Evolutionary conservation across 2,797 vertebrate genomes (phyloP), one percentile per base, ranked within the genome.

Genomic region (Crocidura indochinensis): DNA sequence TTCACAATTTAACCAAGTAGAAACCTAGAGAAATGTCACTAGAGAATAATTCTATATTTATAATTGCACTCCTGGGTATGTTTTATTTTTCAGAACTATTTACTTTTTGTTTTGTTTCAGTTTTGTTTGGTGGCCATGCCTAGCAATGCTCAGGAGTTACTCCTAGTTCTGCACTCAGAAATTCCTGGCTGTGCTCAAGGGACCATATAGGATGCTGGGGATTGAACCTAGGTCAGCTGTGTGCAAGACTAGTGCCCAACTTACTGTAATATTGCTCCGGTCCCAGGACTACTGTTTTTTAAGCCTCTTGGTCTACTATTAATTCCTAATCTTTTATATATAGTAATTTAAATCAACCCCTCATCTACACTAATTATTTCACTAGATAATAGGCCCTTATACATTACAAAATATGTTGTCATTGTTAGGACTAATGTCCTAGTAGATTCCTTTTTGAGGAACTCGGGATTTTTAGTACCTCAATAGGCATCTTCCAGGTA

Each of bases 361-460:
- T 72, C 62, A 76, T 78, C 68, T 90, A 72, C 17, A 76, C 51
- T 27, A 71, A 38, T 81, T 82, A 91, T 27, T 91, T 89, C 77
- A 73, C 51, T 73, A 76, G 62, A 1, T 76, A 53, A 29, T 29
- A 88, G 71, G 20, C 14, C 12, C n/a, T 75, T 75, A 77, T n/a
- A 31, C 31, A 82, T 73, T 69, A 75, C 29, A 93, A 68, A 92
- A 87, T 4, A 84, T 68, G 92, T 68, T 81, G 38, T 80, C 62
- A 88, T 88, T 26, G 17, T 82, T 75, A 89, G 44, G 60, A 72
- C n/a, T 77, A 85, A 44, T 46, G 53, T 44, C 62, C 84, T 85
- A 60, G 87, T 79, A 88, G 71, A 87, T 78, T 20, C 12, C 22
- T n/a, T 27, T 84, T 90, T 80, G 14, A 79, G 44, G 12, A 78